A percentile compares a stretch with the other conserved stretches of the same genome.
Evolutionary conservation across 2,888 invertebrate genomes (phyloP).

Genomic region (Ellobium chinense): DNA sequence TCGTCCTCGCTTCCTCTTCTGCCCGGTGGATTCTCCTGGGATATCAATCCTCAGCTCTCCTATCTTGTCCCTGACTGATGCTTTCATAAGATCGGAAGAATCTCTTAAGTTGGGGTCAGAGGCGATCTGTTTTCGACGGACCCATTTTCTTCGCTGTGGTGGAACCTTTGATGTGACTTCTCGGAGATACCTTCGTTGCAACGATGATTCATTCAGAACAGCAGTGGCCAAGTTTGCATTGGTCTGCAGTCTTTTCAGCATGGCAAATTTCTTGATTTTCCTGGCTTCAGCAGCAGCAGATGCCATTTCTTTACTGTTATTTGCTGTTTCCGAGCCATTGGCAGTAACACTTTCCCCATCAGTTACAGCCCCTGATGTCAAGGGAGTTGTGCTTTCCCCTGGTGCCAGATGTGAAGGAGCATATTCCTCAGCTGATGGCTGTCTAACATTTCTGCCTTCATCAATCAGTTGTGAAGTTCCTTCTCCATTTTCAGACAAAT

Average conservation of each 20-base stretch:
- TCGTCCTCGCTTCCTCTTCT: conserved; percentile 6
- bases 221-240: conserved; percentile 41
- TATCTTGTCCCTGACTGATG: not conserved
- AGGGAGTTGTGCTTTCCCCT: too few species aligned
- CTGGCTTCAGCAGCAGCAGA: not conserved
- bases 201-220: not conserved
- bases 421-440: too few species aligned
- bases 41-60: conserved; percentile 3
- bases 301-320: not conserved
- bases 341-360: not conserved
- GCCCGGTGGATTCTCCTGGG: not conserved
- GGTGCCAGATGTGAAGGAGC: too few species aligned
- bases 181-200: conserved; percentile 21
- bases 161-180: not conserved
- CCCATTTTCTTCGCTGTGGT: not conserved
- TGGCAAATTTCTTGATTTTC: not conserved
- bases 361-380: too few species aligned
- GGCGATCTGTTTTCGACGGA: not conserved
- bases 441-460: not conserved
- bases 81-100: not conserved
- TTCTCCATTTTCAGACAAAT: not conserved
- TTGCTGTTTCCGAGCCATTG: not conserved
- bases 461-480: too few species aligned
- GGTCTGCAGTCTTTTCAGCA: conserved; percentile 38
- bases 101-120: not conserved